Percentiles rank a stretch among this genome's conserved stretches.
phyloP scores from a whole-genome alignment of 2,797 vertebrate species.

The Dendrocincla tyrannina region DNA sequence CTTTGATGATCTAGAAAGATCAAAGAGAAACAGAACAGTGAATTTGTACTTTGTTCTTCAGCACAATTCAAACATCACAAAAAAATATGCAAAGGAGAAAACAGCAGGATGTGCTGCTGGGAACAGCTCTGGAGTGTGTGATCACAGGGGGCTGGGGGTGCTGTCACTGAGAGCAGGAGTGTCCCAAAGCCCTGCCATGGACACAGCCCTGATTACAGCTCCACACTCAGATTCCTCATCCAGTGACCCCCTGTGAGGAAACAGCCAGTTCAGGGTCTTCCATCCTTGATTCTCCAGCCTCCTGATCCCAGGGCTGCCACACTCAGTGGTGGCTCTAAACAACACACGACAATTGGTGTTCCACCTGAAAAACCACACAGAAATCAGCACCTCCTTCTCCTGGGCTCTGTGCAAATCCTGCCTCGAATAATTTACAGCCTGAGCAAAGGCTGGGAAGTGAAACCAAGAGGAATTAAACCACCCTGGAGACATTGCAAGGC shows the following conservation, averaged over 20 bases:
- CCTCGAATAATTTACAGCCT: neutral
- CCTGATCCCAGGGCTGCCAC: neutral
- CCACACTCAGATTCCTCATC: neutral
- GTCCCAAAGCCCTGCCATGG: neutral
- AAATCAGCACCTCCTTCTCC: neutral
- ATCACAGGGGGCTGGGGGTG: neutral
- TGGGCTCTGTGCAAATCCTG: neutral
- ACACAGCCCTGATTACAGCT: neutral
- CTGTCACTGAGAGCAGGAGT: neutral
- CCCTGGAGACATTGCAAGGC: neutral
- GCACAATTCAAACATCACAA: neutral
- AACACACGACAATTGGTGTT: rapidly evolving
- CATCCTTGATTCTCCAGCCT: neutral
- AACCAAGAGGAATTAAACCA: neutral
- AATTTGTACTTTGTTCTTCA: neutral
- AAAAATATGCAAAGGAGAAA: neutral
- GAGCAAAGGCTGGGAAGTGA: neutral
- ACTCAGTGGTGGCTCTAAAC: neutral
- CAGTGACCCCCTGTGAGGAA: neutral
- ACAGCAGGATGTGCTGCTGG: neutral
- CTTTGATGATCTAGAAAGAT: slow-evolving; percentile 89
- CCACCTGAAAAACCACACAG: neutral
- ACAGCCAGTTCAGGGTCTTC: neutral
- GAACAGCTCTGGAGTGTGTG: neutral
- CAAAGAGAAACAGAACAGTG: neutral